Conservation (phyloP, 2,888 invertebrate species). For the Rotaria macrura region DNA sequence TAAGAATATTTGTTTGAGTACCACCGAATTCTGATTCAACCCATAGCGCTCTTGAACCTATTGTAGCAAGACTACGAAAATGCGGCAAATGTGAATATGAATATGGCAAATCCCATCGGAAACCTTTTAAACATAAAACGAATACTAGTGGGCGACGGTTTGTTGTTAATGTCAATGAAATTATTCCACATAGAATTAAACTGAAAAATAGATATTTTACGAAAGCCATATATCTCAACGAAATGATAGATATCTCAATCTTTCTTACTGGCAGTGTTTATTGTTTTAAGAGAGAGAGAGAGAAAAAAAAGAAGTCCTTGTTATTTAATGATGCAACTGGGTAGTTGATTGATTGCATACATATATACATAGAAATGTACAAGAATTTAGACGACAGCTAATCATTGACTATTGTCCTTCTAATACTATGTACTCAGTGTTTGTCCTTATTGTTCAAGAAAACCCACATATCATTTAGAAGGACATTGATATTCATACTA, state of each 20-base stretch:
- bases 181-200: background rate
- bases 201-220: background rate
- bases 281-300: background rate
- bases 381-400: background rate
- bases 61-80: background rate
- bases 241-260: background rate
- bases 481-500: background rate
- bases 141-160: slow-evolving; percentile 5
- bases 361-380: background rate
- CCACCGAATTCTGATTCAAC: slow-evolving; percentile 11
- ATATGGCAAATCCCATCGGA: slow-evolving; percentile 9
- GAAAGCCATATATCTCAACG: background rate
- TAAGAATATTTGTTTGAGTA: background rate
- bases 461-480: background rate
- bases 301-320: background rate
- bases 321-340: background rate
- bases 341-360: background rate
- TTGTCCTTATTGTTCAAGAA: background rate
- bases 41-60: background rate
- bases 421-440: background rate
- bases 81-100: background rate
- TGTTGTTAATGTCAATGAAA: background rate
- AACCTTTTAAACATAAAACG: slow-evolving; percentile 10
- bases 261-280: background rate
- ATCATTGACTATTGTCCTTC: background rate